These are phyloP conservation scores for Heliconius hortense DNA, from an alignment of 2,888 invertebrate genomes.

Conservation along the genomic window DNA sequence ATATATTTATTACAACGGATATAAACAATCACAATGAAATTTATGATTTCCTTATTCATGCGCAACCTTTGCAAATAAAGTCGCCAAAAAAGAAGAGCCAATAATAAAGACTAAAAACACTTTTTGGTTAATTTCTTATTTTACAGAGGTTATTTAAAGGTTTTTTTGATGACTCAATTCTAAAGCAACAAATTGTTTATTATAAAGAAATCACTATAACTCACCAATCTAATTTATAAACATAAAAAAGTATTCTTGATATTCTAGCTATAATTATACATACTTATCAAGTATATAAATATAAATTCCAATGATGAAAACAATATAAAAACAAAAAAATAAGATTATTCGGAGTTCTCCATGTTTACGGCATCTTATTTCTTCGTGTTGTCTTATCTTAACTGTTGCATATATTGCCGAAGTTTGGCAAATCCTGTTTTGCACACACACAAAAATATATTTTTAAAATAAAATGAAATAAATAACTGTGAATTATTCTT, in stretches of 20 bases:
- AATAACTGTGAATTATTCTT: conserved; percentile 30
- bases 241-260: not conserved
- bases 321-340: conserved; percentile 7
- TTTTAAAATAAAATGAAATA: conserved; percentile 31
- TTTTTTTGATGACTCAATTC: not conserved
- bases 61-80: not conserved
- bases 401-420: conserved; percentile 32
- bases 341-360: not conserved
- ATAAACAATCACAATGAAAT: not conserved
- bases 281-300: not conserved
- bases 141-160: not conserved
- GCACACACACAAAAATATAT: conserved; percentile 4
- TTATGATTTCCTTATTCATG: conserved; percentile 10
- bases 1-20: conserved; percentile 12
- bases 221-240: not conserved
- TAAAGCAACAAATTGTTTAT: no score
- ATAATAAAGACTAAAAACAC: not conserved
- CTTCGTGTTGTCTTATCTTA: conserved; percentile 34
- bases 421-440: conserved; percentile 27
- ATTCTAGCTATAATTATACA: not conserved
- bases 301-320: not conserved
- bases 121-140: not conserved
- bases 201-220: no score
- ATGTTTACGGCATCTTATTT: conserved; percentile 27
- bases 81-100: not conserved